Evolutionary conservation across 1,140 invertebrate species (phyloP).

Genomic region (Conus ventricosus): DNA sequence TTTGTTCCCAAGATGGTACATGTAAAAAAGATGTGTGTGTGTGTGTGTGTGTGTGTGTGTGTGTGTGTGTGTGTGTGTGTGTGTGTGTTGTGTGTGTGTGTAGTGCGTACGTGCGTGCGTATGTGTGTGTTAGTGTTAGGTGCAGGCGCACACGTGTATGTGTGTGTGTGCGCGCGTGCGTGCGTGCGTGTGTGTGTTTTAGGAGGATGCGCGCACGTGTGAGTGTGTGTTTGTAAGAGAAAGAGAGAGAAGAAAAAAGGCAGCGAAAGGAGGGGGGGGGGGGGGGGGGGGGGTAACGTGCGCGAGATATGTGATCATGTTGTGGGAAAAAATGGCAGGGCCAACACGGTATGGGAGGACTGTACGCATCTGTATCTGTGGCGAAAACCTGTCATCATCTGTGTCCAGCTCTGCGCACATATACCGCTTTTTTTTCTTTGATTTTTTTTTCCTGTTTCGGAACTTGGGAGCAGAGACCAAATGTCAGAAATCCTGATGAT

Average conservation of each 20-base stretch:
- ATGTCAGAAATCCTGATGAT: too few relatives aligned
- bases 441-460: too few relatives aligned
- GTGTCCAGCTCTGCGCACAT: not conserved
- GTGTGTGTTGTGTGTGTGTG: not conserved
- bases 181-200: not conserved
- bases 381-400: not conserved
- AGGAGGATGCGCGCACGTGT: not conserved
- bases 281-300: not conserved
- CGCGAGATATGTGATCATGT: not conserved
- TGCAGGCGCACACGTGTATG: not conserved
- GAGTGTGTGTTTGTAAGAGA: not conserved
- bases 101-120: not conserved
- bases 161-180: not conserved
- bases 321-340: too few relatives aligned
- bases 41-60: too few relatives aligned
- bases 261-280: not conserved
- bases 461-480: too few relatives aligned
- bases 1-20: too few relatives aligned
- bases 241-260: not conserved
- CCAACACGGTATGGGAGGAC: too few relatives aligned
- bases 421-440: too few relatives aligned
- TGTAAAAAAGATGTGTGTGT: too few relatives aligned
- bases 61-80: too few relatives aligned
- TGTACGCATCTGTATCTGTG: fast-evolving
- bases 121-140: too few relatives aligned